Evolutionary conservation across 2,113 vertebrate species (phyloP).

Genomic region (Enhydra lutris): DNA sequence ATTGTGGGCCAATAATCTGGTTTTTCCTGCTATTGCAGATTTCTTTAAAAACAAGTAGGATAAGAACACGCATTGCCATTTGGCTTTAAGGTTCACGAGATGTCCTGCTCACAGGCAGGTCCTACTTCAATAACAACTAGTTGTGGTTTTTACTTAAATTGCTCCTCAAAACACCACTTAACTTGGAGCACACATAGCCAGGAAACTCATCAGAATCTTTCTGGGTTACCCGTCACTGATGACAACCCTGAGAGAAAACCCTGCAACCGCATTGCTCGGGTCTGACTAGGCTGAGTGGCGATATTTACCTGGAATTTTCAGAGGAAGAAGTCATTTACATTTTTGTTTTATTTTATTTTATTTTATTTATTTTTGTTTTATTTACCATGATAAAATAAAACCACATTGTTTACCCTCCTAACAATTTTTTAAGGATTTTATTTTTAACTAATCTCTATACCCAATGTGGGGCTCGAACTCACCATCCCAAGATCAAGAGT

Average conservation of each 20-base stretch:
- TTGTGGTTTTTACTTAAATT: not conserved
- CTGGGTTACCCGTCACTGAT: not conserved
- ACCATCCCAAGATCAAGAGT: not conserved
- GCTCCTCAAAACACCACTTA: not conserved
- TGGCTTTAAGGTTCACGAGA: not conserved
- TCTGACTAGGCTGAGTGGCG: not conserved
- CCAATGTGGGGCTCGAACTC: not conserved
- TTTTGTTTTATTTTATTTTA: not conserved
- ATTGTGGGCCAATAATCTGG: not conserved
- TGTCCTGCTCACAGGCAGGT: not conserved
- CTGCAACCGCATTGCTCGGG: fast-evolving
- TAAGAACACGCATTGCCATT: not conserved
- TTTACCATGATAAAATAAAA: no score
- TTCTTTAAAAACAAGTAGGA: slow-evolving; percentile 61
- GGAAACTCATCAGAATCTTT: not conserved
- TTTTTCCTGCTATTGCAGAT: slow-evolving; percentile 39
- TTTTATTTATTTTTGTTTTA: not conserved
- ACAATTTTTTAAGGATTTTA: not conserved
- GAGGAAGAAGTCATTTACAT: not conserved
- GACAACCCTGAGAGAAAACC: not conserved
- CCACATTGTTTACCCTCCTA: not conserved
- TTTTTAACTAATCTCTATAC: not conserved
- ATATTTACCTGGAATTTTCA: not conserved
- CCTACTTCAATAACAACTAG: not conserved
- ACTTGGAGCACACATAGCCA: no score